These are phyloP conservation scores for Ennomos fuscantarius DNA, from an alignment of 2,888 invertebrate species.

Conservation along the genomic window DNA sequence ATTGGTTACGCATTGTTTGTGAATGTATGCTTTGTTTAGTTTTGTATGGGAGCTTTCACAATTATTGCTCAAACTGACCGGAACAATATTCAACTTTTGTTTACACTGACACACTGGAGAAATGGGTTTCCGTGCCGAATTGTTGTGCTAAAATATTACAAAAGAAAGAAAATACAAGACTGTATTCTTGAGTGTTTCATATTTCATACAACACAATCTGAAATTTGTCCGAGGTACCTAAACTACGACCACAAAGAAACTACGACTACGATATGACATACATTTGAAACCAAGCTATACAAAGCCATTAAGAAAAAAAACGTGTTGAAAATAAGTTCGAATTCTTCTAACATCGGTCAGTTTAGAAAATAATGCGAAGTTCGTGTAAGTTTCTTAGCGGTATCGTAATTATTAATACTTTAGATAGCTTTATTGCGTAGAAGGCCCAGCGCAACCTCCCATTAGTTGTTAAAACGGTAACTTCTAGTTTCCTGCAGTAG, in stretches of 20 bases:
- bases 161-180: no score
- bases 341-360: background rate
- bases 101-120: slow-evolving; percentile 13
- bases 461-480: slow-evolving; percentile 18
- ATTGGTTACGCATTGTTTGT: slow-evolving; percentile 53
- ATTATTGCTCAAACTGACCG: slow-evolving; percentile 27
- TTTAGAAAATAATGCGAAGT: slow-evolving; percentile 14
- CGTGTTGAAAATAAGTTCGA: slow-evolving; percentile 9
- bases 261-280: no score
- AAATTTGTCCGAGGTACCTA: no score
- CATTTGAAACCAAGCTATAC: background rate
- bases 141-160: background rate
- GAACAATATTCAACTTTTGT: slow-evolving; percentile 25
- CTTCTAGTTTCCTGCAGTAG: background rate
- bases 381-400: slow-evolving; percentile 36
- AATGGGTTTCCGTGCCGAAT: slow-evolving; percentile 18
- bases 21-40: slow-evolving; percentile 27
- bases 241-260: no score
- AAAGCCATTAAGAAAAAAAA: slow-evolving; percentile 8
- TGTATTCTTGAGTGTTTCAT: no score
- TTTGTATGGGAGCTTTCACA: slow-evolving; percentile 27
- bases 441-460: slow-evolving; percentile 21
- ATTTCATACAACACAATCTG: no score
- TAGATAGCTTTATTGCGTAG: slow-evolving; percentile 46
- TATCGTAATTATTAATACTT: slow-evolving; percentile 42